These are phyloP conservation scores for zebrafish (Danio rerio) DNA, from an alignment of 2,113 vertebrate species.

Conservation along the genomic window DNA sequence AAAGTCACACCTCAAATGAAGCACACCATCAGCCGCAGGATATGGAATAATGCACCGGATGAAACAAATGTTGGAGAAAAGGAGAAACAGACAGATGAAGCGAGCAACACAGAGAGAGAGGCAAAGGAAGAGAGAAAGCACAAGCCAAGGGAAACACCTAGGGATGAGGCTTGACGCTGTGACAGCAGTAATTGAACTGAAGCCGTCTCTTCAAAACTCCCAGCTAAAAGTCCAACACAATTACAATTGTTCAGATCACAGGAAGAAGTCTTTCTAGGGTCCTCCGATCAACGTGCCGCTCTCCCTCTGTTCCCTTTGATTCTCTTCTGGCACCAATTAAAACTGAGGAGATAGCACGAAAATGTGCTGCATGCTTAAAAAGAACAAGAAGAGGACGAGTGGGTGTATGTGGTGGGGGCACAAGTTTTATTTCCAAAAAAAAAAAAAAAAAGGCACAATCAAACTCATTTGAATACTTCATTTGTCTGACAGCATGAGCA, in stretches of 20 bases:
- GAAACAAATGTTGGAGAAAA: slow-evolving; percentile 42
- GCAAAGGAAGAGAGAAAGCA: neutral
- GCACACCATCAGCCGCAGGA: slow-evolving; percentile 64
- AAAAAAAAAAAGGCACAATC: slow-evolving; percentile 32
- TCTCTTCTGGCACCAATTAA: slow-evolving; percentile 68
- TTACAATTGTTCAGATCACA: slow-evolving; percentile 69
- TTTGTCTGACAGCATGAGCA: slow-evolving; percentile 44
- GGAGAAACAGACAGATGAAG: slow-evolving; percentile 16
- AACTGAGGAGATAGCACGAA: slow-evolving; percentile 55
- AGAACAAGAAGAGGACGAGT: slow-evolving; percentile 63
- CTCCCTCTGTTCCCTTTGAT: slow-evolving; percentile 60
- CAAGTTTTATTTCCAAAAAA: slow-evolving; percentile 34
- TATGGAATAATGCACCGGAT: slow-evolving; percentile 56
- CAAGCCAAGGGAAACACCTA: slow-evolving; percentile 38
- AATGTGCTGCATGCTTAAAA: slow-evolving; percentile 48
- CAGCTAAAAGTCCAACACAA: slow-evolving; percentile 66
- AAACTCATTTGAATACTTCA: slow-evolving; percentile 28
- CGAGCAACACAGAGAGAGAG: slow-evolving; percentile 12
- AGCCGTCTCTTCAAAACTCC: slow-evolving; percentile 58
- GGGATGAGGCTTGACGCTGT: slow-evolving; percentile 56
- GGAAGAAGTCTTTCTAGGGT: slow-evolving; percentile 52
- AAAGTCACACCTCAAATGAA: slow-evolving; percentile 59
- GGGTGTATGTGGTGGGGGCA: neutral
- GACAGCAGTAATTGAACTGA: slow-evolving; percentile 64
- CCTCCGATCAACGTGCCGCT: slow-evolving; percentile 32